Conservation (phyloP, 2,888 invertebrate genomes). For the Acanthacorydalis orientalis region DNA sequence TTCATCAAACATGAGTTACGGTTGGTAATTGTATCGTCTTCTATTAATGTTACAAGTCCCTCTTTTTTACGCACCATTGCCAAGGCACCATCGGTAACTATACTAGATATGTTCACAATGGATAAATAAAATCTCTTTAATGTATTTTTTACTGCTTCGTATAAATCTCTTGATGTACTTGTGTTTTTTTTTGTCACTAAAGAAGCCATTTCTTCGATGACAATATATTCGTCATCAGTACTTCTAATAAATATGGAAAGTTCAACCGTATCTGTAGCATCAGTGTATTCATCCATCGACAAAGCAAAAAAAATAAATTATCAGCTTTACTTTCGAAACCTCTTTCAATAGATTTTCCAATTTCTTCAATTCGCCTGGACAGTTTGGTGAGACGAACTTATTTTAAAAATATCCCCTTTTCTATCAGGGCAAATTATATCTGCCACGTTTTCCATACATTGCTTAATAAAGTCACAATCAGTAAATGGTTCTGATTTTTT, state of each 20-base stretch:
- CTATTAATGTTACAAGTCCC: neutral
- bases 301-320: neutral
- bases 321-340: neutral
- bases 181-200: neutral
- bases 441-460: neutral
- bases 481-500: neutral
- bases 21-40: neutral
- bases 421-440: neutral
- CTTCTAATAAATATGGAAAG: slow-evolving; percentile 6
- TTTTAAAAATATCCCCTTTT: neutral
- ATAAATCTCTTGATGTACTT: neutral
- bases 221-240: slow-evolving; percentile 7
- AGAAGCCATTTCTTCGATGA: slow-evolving; percentile 10
- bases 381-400: neutral
- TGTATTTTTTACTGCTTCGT: neutral
- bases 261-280: neutral
- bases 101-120: neutral
- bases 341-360: neutral
- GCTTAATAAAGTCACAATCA: neutral
- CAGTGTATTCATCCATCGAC: neutral
- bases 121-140: slow-evolving; percentile 2
- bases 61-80: slow-evolving; percentile 3
- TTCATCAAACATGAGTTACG: slow-evolving; percentile 2
- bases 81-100: slow-evolving; percentile 5
- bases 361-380: neutral